Conservation (phyloP, 2,113 vertebrate species). For the Lipophrys pholis region DNA sequence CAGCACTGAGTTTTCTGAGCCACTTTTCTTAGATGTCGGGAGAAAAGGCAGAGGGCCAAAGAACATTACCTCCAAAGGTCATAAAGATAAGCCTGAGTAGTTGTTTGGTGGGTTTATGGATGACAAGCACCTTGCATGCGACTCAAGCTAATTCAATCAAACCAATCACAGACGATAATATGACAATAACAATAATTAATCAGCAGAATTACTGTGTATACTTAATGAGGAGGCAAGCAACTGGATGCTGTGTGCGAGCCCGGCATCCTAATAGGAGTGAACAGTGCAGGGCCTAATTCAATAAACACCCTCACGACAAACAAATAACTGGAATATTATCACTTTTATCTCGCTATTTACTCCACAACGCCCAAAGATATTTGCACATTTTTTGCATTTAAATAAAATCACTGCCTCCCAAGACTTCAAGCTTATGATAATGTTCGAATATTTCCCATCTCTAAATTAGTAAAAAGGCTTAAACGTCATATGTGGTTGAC, state of each 20-base stretch:
- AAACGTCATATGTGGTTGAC: constrained; percentile 27
- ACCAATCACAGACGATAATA: constrained; percentile 38
- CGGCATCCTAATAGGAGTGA: constrained; percentile 34
- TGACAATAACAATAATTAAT: constrained; percentile 50
- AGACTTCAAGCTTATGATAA: constrained; percentile 36
- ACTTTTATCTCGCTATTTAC: constrained; percentile 42
- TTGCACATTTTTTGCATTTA: constrained; percentile 50
- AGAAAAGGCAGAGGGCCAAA: background rate
- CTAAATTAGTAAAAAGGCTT: constrained; percentile 23
- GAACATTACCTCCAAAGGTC: constrained; percentile 59
- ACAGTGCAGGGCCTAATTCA: constrained; percentile 37
- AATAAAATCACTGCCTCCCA: constrained; percentile 42
- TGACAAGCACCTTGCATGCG: constrained; percentile 56
- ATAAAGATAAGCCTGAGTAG: constrained; percentile 60
- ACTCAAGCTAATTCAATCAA: constrained; percentile 60
- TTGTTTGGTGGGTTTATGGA: constrained; percentile 49
- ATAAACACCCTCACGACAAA: constrained; percentile 50
- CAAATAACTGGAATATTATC: constrained; percentile 50
- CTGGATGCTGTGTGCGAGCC: constrained; percentile 17
- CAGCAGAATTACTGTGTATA: constrained; percentile 35
- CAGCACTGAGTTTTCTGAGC: constrained; percentile 29
- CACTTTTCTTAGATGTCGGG: constrained; percentile 16
- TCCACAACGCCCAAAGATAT: constrained; percentile 51
- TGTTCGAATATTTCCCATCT: constrained; percentile 19
- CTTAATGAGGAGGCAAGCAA: constrained; percentile 19